Evolutionary conservation across 2,113 vertebrate genomes (phyloP).

Genomic region (Hemibagrus wyckioides): DNA sequence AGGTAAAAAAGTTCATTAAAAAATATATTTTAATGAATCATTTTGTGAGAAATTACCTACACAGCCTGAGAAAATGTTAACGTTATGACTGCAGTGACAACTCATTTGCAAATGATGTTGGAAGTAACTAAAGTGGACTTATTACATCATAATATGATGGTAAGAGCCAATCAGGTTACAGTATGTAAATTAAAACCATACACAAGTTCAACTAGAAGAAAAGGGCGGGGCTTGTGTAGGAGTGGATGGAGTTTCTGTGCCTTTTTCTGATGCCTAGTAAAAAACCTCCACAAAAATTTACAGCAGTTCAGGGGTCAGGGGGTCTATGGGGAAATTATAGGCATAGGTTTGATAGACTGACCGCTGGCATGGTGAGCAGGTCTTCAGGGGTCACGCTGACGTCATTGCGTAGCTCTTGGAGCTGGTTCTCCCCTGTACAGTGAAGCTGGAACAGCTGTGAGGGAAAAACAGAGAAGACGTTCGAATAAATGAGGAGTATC

Average conservation of each 20-base stretch:
- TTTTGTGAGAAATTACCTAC: background rate
- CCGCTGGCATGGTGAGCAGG: constrained; percentile 71
- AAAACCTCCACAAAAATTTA: too few species aligned
- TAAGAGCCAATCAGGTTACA: background rate
- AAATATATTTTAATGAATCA: too few species aligned
- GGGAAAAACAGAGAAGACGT: background rate
- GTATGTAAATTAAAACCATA: background rate
- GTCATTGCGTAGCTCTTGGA: constrained; percentile 62
- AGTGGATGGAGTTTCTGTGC: background rate
- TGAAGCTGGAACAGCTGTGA: constrained; percentile 71
- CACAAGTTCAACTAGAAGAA: background rate
- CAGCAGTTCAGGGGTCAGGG: background rate
- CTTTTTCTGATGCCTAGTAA: too few species aligned
- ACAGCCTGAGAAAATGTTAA: background rate
- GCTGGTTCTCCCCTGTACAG: constrained; percentile 68
- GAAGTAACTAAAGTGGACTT: background rate
- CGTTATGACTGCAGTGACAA: too few species aligned
- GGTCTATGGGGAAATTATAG: too few species aligned
- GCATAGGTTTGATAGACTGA: too few species aligned
- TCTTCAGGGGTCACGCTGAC: constrained; percentile 64
- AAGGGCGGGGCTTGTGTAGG: background rate
- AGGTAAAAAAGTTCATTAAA: background rate
- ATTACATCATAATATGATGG: background rate
- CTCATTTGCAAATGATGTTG: too few species aligned
- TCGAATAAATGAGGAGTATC: background rate